phyloP scores from a whole-genome alignment of 1,140 invertebrate species.

The Euschistus heros region DNA sequence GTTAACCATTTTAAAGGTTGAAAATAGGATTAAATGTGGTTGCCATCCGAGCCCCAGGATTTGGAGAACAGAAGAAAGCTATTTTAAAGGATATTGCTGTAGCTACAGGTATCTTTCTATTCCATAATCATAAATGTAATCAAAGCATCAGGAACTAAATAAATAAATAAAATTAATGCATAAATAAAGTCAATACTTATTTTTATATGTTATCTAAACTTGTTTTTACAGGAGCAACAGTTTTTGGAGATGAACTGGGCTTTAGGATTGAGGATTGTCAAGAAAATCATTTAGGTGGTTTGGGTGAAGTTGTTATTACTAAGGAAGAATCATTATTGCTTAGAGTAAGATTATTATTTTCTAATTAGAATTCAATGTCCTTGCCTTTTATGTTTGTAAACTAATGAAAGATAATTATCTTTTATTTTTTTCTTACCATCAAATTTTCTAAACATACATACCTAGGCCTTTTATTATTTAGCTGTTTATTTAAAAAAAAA shows the following conservation, averaged over 20 bases:
- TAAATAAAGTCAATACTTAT: not conserved
- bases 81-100: constrained; percentile 59
- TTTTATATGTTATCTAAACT: not conserved
- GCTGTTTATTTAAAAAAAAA: too few species aligned
- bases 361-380: too few species aligned
- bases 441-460: too few species aligned
- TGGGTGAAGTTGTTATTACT: constrained; percentile 91
- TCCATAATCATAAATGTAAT: not conserved
- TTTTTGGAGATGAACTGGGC: constrained; percentile 96
- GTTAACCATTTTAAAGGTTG: constrained; percentile 44
- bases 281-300: constrained; percentile 73
- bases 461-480: too few species aligned
- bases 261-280: constrained; percentile 94
- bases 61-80: constrained; percentile 64
- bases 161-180: not conserved
- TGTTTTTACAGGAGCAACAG: constrained; percentile 58
- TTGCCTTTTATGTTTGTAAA: too few species aligned
- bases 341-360: constrained; percentile 40
- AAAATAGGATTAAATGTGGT: constrained; percentile 37
- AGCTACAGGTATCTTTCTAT: constrained; percentile 40
- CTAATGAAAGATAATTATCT: too few species aligned
- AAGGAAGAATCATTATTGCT: constrained; percentile 96
- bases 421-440: too few species aligned
- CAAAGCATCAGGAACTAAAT: too few species aligned
- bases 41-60: constrained; percentile 65